phyloP scores from a whole-genome alignment of 2,888 invertebrate genomes.

The Stenchaetothrips biformis region DNA sequence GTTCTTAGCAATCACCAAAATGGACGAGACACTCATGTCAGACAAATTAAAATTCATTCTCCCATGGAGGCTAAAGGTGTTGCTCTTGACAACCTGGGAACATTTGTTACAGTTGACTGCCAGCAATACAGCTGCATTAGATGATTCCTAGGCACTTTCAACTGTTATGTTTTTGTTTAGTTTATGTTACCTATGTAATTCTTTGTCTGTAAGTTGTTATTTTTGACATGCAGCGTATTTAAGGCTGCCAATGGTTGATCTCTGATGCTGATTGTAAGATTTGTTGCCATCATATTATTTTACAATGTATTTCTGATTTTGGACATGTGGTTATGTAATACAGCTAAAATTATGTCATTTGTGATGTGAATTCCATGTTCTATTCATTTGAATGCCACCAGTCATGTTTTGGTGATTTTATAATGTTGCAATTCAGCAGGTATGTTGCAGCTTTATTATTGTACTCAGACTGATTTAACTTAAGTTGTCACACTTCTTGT shows the following conservation, averaged over 20 bases:
- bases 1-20: conserved; percentile 98
- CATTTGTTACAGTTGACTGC: conserved; percentile 74
- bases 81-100: conserved; percentile 63
- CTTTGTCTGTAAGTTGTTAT: not conserved
- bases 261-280: too few species aligned
- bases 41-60: conserved; percentile 94
- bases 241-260: too few species aligned
- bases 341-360: not conserved
- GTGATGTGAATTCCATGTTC: not conserved
- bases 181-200: not conserved
- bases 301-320: not conserved
- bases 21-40: conserved; percentile 95
- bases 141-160: conserved; percentile 45
- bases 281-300: not conserved
- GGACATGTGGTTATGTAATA: not conserved
- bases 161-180: not conserved
- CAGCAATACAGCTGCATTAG: conserved; percentile 77
- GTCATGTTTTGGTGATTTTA: not conserved
- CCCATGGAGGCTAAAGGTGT: conserved; percentile 63
- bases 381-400: not conserved
- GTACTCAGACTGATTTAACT: too few species aligned
- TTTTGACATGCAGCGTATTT: not conserved
- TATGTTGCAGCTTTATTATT: not conserved
- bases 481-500: too few species aligned
- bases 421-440: not conserved